Evolutionary conservation across 2,113 vertebrate species (phyloP).

Genomic region (Bostrychus sinensis): DNA sequence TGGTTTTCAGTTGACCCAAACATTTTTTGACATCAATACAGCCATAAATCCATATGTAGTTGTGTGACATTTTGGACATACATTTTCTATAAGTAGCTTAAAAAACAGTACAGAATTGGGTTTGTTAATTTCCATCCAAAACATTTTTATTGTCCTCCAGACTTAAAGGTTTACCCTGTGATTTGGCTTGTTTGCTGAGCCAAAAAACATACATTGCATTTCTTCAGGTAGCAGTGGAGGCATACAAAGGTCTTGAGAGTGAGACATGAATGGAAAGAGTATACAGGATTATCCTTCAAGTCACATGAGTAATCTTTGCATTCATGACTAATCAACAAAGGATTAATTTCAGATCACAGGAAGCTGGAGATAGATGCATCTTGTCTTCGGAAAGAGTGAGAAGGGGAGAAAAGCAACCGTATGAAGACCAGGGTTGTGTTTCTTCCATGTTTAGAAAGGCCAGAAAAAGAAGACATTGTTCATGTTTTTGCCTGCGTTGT

Average conservation of each 20-base stretch:
- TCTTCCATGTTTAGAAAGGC: conserved; percentile 52
- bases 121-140: conserved; percentile 77
- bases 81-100: not conserved
- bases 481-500: conserved; percentile 32
- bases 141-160: conserved; percentile 77
- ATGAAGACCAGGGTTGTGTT: conserved; percentile 39
- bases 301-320: conserved; percentile 68
- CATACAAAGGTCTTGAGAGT: conserved; percentile 62
- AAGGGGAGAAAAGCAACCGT: conserved; percentile 24
- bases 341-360: conserved; percentile 61
- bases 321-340: conserved; percentile 68
- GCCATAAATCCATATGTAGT: not conserved
- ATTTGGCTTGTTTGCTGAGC: conserved; percentile 56
- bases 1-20: not conserved
- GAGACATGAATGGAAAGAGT: conserved; percentile 65
- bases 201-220: conserved; percentile 75
- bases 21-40: no score
- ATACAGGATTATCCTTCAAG: conserved; percentile 65
- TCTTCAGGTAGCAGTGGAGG: conserved; percentile 73
- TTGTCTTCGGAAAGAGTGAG: conserved; percentile 43
- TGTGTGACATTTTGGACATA: no score
- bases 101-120: conserved; percentile 52
- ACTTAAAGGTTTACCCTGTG: conserved; percentile 74
- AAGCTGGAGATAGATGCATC: conserved; percentile 59
- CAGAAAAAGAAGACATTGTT: conserved; percentile 39